Conservation (phyloP, 2,797 vertebrate genomes). For the Momotus momota region DNA sequence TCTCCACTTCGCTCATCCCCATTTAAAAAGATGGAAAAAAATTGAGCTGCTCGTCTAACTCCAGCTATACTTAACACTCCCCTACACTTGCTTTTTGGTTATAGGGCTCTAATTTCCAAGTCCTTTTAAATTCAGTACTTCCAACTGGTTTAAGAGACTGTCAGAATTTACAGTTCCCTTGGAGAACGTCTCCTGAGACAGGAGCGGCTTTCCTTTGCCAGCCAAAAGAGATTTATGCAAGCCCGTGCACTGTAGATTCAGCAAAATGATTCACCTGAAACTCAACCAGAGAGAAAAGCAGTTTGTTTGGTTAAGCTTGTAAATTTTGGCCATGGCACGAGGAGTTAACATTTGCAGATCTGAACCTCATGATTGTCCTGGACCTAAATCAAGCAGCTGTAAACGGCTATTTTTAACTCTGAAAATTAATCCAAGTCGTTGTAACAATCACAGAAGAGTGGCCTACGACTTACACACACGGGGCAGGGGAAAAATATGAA, state of each 20-base stretch:
- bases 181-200: neutral
- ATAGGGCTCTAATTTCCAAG: neutral
- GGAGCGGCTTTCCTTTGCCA: neutral
- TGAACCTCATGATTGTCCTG: neutral
- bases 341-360: conserved; percentile 6
- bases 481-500: neutral
- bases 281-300: neutral
- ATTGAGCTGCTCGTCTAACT: neutral
- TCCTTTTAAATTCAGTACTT: neutral
- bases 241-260: neutral
- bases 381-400: conserved; percentile 63
- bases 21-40: neutral
- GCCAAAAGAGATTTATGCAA: neutral
- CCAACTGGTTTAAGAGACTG: neutral
- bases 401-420: conserved; percentile 69
- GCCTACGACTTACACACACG: neutral
- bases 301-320: neutral
- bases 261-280: conserved; percentile 53
- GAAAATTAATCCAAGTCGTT: conserved; percentile 52
- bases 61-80: neutral
- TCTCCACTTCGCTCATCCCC: neutral
- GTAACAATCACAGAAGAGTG: conserved; percentile 17
- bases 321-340: neutral
- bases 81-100: neutral
- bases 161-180: neutral